These are phyloP conservation scores for Bemisia tabaci DNA, from an alignment of 1,140 invertebrate genomes.

Conservation along the genomic window DNA sequence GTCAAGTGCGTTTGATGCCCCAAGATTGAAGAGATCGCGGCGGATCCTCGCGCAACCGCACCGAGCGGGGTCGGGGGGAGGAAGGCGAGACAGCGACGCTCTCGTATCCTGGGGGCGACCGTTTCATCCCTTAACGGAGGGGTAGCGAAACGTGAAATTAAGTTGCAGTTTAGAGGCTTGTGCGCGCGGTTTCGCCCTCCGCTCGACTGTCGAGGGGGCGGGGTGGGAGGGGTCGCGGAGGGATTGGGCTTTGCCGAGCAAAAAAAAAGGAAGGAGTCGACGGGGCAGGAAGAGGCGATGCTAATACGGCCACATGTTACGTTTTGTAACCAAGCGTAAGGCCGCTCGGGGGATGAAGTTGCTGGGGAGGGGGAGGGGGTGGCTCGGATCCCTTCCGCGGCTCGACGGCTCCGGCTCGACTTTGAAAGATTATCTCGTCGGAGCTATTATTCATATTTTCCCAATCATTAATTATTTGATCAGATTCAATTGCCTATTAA, in stretches of 20 bases:
- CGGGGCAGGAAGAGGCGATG: background rate
- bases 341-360: background rate
- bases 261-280: background rate
- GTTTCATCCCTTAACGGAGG: background rate
- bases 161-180: background rate
- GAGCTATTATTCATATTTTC: background rate
- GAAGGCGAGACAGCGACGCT: background rate
- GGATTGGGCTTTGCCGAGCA: background rate
- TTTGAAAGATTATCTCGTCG: background rate
- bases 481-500: background rate
- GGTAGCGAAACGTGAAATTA: background rate
- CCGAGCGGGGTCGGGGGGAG: background rate
- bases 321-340: background rate
- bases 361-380: background rate
- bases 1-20: background rate
- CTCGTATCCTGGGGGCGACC: background rate
- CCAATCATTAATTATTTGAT: background rate
- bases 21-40: background rate
- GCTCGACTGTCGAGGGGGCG: too few species aligned
- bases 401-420: background rate
- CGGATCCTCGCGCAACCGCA: background rate
- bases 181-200: background rate
- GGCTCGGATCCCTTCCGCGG: background rate
- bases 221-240: background rate
- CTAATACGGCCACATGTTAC: background rate